Evolutionary conservation across 2,113 vertebrate species (phyloP).

Genomic region (Corvus hawaiiensis): DNA sequence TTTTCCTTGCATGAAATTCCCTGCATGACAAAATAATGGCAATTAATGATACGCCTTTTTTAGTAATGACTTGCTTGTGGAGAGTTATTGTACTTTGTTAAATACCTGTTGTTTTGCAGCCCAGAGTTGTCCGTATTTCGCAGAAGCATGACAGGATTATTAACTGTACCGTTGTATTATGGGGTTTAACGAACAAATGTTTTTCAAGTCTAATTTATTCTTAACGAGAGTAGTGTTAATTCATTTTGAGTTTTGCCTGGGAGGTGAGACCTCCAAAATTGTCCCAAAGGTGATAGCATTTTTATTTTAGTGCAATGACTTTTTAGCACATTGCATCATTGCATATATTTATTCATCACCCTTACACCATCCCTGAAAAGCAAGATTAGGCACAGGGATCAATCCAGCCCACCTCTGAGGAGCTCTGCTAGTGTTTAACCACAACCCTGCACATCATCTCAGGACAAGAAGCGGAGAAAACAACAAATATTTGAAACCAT

Average conservation of each 20-base stretch:
- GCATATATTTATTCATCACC: background rate
- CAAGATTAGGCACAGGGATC: background rate
- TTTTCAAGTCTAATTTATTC: conserved; percentile 12
- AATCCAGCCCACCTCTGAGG: background rate
- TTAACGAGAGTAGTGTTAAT: background rate
- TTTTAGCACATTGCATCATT: background rate
- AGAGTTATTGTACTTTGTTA: background rate
- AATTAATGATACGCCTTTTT: background rate
- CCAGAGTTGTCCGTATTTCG: background rate
- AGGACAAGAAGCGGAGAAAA: background rate
- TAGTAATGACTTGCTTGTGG: background rate
- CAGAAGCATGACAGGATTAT: background rate
- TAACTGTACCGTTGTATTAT: background rate
- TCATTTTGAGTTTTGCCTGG: background rate
- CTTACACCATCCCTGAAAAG: background rate
- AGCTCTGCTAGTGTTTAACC: background rate
- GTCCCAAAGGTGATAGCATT: background rate
- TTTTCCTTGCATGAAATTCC: background rate
- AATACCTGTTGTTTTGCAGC: background rate
- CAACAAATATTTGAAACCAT: background rate
- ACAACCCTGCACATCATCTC: background rate
- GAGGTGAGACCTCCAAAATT: conserved; percentile 17
- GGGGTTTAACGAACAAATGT: background rate
- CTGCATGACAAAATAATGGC: background rate
- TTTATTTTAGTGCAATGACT: background rate